Evolutionary conservation across 2,113 vertebrate species (phyloP).

Genomic region (Vulpes lagopus): DNA sequence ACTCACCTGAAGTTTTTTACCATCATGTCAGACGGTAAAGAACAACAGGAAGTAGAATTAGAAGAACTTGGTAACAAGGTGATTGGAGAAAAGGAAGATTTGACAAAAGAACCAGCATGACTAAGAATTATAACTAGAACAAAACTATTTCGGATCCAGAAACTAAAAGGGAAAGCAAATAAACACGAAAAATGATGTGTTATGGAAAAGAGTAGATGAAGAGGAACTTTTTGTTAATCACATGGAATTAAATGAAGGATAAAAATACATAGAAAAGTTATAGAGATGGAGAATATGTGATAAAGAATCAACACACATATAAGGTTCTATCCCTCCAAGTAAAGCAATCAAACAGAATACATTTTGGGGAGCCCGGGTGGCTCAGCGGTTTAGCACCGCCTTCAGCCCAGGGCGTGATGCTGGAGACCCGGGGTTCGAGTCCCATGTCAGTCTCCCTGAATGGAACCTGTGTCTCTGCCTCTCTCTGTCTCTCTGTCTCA

Average conservation of each 20-base stretch:
- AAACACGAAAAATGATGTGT: neutral
- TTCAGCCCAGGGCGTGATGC: no score
- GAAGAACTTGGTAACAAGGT: neutral
- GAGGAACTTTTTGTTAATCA: neutral
- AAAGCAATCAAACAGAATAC: constrained; percentile 4
- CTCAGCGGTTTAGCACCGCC: no score
- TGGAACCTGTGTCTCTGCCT: no score
- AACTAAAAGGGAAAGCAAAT: neutral
- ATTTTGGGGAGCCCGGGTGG: neutral
- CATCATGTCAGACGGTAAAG: neutral
- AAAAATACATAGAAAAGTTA: neutral
- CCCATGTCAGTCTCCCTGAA: no score
- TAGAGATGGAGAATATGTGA: neutral
- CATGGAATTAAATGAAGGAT: neutral
- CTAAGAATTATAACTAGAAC: constrained; percentile 5
- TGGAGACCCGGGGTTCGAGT: no score
- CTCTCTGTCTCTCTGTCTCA: no score
- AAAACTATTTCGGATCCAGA: neutral
- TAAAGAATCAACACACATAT: neutral
- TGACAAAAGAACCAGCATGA: neutral
- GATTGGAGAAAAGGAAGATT: neutral
- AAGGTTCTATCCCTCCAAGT: neutral
- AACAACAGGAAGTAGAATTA: neutral
- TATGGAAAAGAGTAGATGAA: neutral
- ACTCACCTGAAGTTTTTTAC: neutral